Percentiles rank a stretch among this genome's conserved stretches.
Conservation (phyloP, 1,140 invertebrate species). For the Diuraphis noxia region DNA sequence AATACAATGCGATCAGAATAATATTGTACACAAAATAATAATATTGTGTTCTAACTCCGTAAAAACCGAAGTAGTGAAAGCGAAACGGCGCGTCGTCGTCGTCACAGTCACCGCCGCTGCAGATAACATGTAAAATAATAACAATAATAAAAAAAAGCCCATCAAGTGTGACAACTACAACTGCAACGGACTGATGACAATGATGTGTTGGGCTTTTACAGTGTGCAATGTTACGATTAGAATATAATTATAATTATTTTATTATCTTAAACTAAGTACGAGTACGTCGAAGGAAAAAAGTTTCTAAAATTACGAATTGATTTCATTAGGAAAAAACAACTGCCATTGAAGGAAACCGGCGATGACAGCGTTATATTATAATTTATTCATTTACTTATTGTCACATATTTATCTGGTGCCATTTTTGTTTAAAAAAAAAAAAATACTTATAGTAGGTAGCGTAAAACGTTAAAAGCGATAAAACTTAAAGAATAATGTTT, state of each 20-base stretch:
- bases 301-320: neutral
- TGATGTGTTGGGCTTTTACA: neutral
- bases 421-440: too few relatives aligned
- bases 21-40: neutral
- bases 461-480: neutral
- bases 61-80: neutral
- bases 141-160: neutral
- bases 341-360: neutral
- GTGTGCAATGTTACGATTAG: neutral
- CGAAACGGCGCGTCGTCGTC: neutral
- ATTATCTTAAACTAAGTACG: neutral
- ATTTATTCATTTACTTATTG: neutral
- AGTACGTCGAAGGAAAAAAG: neutral
- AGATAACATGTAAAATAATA: neutral
- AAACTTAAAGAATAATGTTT: neutral
- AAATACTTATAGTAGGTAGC: too few relatives aligned
- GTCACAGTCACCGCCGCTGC: neutral
- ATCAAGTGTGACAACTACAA: slow-evolving; percentile 2
- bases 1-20: neutral
- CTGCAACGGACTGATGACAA: neutral
- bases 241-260: neutral
- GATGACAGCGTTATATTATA: neutral
- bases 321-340: neutral
- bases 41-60: neutral
- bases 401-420: neutral